A percentile compares a stretch with the other conserved stretches of the same genome.
Evolutionary conservation across 2,888 invertebrate species (phyloP).

Genomic region (Desoria tigrina): DNA sequence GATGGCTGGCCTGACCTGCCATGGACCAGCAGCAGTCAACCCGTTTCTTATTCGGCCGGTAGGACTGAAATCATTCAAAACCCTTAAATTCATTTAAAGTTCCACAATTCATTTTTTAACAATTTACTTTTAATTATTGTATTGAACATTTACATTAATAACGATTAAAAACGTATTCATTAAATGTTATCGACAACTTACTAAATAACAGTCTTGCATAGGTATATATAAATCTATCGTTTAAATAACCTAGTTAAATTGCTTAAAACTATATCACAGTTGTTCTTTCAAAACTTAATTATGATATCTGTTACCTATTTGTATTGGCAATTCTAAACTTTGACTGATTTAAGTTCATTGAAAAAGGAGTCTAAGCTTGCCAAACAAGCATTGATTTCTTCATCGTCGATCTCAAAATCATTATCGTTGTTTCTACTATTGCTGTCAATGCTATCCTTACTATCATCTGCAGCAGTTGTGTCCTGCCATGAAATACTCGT

Average conservation of each 20-base stretch:
- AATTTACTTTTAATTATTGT: no score
- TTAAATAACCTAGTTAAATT: no score
- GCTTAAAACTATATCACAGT: no score
- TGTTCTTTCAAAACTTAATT: no score
- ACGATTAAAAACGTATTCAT: no score
- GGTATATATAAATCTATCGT: no score
- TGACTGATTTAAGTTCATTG: constrained; percentile 48
- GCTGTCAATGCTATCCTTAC: constrained; percentile 2
- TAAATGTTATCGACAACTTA: constrained; percentile 12
- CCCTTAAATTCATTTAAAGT: constrained; percentile 25
- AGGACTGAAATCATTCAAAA: constrained; percentile 51
- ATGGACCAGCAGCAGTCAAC: constrained; percentile 52
- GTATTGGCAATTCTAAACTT: no score
- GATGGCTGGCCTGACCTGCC: constrained; percentile 45
- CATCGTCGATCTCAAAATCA: constrained; percentile 25
- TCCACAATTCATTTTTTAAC: no score
- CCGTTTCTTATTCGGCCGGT: constrained; percentile 49
- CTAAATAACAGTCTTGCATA: no score
- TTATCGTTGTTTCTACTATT: neutral
- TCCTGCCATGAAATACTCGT: constrained; percentile 8
- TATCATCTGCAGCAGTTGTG: neutral
- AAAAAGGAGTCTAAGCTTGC: constrained; percentile 51
- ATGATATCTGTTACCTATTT: no score
- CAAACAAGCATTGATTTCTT: constrained; percentile 45
- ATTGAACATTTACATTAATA: no score